Conservation (phyloP, 2,113 vertebrate species). For the Telmatochromis sp. region DNA sequence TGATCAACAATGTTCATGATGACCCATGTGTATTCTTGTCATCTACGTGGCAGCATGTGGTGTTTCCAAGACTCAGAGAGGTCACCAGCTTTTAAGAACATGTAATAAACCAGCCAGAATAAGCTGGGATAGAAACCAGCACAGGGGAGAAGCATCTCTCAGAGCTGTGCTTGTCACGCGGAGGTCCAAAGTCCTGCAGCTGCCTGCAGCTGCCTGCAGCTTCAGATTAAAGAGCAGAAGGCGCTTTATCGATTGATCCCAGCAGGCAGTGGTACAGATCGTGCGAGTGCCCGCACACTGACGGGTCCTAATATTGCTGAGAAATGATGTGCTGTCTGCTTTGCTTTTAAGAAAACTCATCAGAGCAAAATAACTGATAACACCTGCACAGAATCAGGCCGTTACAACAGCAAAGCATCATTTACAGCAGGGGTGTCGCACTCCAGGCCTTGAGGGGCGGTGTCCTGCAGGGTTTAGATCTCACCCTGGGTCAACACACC, state of each 20-base stretch:
- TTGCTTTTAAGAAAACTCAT: background rate
- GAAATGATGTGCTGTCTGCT: background rate
- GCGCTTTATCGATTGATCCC: background rate
- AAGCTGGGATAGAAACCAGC: background rate
- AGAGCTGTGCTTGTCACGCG: background rate
- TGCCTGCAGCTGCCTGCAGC: background rate
- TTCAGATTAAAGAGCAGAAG: background rate
- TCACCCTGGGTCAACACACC: background rate
- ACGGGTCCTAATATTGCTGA: background rate
- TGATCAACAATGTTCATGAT: background rate
- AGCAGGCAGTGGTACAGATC: background rate
- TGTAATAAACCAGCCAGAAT: background rate
- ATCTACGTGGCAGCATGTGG: background rate
- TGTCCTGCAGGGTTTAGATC: background rate
- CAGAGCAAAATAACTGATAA: background rate
- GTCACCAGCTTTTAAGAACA: background rate
- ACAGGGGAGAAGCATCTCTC: background rate
- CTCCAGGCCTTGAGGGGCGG: background rate
- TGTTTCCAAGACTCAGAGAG: background rate
- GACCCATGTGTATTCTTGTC: background rate
- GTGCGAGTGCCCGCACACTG: slow-evolving; percentile 1
- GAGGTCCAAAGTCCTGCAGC: background rate
- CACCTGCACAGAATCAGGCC: background rate
- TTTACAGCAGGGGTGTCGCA: background rate
- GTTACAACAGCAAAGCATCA: background rate